Evolutionary conservation across 2,113 vertebrate genomes (phyloP).

Genomic region (Tupaia chinensis): DNA sequence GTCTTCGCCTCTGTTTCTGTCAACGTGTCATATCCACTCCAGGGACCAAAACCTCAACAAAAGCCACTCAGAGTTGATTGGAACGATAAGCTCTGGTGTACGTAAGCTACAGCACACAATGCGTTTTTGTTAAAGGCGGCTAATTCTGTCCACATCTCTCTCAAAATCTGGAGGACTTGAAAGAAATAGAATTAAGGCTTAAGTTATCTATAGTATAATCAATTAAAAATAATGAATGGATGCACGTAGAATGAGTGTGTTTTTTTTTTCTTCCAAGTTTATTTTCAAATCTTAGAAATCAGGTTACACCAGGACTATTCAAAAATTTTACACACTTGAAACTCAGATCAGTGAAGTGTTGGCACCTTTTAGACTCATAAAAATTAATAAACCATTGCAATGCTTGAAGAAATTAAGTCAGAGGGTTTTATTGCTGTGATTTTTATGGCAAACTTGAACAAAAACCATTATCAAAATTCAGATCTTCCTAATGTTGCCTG

Average conservation of each 20-base stretch:
- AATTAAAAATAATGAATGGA: constrained; percentile 74
- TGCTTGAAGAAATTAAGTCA: neutral
- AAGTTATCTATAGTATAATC: constrained; percentile 46
- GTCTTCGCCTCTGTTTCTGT: constrained; percentile 40
- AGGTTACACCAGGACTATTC: constrained; percentile 57
- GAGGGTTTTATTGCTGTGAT: constrained; percentile 58
- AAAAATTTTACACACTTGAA: constrained; percentile 62
- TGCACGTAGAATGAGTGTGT: constrained; percentile 76
- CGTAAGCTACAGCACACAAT: neutral
- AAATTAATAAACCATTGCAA: constrained; percentile 49
- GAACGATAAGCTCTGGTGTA: neutral
- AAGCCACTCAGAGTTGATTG: neutral
- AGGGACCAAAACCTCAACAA: constrained; percentile 49
- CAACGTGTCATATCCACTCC: neutral
- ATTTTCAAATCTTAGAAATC: constrained; percentile 76
- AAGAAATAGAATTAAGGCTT: constrained; percentile 46
- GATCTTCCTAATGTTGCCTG: neutral
- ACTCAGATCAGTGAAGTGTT: constrained; percentile 57
- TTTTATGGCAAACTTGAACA: neutral
- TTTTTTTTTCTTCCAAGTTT: constrained; percentile 67
- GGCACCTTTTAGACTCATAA: constrained; percentile 54
- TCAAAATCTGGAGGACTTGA: constrained; percentile 18
- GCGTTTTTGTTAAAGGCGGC: constrained; percentile 8
- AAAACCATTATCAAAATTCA: constrained; percentile 33
- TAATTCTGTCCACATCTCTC: constrained; percentile 24